phyloP scores from a whole-genome alignment of 2,888 invertebrate genomes.

The Drosophila maculinotata region DNA sequence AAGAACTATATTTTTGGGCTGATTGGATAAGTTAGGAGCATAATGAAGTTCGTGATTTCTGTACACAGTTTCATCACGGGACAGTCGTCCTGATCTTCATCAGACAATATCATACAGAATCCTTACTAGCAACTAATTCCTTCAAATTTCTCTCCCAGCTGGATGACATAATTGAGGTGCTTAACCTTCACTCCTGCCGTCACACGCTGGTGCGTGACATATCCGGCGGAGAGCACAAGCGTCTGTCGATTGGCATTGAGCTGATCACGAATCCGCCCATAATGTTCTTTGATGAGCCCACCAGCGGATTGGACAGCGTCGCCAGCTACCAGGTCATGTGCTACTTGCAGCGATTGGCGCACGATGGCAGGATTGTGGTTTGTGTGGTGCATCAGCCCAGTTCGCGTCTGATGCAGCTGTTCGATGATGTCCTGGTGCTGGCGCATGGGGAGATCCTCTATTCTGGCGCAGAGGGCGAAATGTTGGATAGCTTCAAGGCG shows the following conservation, averaged over 20 bases:
- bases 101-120: too few relatives aligned
- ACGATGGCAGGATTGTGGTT: slow-evolving; percentile 93
- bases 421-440: slow-evolving; percentile 93
- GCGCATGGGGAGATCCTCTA: slow-evolving; percentile 91
- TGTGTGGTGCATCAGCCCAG: slow-evolving; percentile 97
- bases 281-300: slow-evolving; percentile 98
- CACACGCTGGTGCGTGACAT: slow-evolving; percentile 89
- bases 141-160: slow-evolving; percentile 86
- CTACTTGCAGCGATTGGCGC: slow-evolving; percentile 91
- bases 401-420: slow-evolving; percentile 92
- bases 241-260: slow-evolving; percentile 95
- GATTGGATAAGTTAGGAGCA: too few relatives aligned
- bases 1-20: too few relatives aligned
- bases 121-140: too few relatives aligned
- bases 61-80: too few relatives aligned
- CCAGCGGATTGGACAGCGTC: slow-evolving; percentile 93
- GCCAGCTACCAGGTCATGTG: slow-evolving; percentile 92
- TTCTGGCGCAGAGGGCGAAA: slow-evolving; percentile 90
- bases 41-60: too few relatives aligned
- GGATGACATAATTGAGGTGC: slow-evolving; percentile 90
- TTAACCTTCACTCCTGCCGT: slow-evolving; percentile 89
- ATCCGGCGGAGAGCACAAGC: slow-evolving; percentile 95
- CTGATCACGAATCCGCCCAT: slow-evolving; percentile 95
- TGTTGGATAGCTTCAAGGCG: slow-evolving; percentile 90
- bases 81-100: too few relatives aligned